Base-by-base conservation (phyloP, 2,113 vertebrate species). In the Hippocampus mohnikei region DNA sequence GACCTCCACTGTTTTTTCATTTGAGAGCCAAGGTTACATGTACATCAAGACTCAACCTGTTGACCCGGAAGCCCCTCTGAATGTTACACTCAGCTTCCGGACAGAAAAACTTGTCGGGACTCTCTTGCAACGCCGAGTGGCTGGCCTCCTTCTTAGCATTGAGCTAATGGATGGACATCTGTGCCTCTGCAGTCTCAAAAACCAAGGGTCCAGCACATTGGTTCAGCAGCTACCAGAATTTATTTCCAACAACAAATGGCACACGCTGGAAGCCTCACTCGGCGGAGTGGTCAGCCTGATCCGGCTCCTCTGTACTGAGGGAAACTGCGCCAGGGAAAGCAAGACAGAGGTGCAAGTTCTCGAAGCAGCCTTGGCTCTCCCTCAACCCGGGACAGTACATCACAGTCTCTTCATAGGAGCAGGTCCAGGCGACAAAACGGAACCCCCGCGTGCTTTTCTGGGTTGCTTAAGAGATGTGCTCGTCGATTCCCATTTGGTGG, bases 381-480 rank as follows among this genome's bases (percentile, higher is more conserved):
- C 78, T 0, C 67, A 78, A 20, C 67, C 68, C 0, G 78, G 71
- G 44, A 25, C 69, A 10, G 70, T 72, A 44, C 79, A 20, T 29
- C 91, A 90, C 61, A 91, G 85, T 78, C 88, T 91, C 0, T 91
- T 94, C 85, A 81, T 96, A 53, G 96, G 95, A 23, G 76, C 93
- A 21, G 85, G 87, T 12, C 72, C 88, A 21, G 88, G 82, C 25
- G 89, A 85, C 0, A 80, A 66, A 73, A 65, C 58, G 5, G 85
- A 81, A 42, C 37, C 87, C 65, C 76, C 84, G 16, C 78, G 92
- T 74, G 81, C 89, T n/a, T 95, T 98, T 87, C 83, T 95, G 74
- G 96, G 96, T 85, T 99, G 96, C 83, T 91, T 98, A 76, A 92
- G 93, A 83, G 96, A 98, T 68, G 87, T 98, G 76, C 84, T 81